Evolutionary conservation across 2,113 vertebrate species (phyloP).

Genomic region (Corydoras maculifer): DNA sequence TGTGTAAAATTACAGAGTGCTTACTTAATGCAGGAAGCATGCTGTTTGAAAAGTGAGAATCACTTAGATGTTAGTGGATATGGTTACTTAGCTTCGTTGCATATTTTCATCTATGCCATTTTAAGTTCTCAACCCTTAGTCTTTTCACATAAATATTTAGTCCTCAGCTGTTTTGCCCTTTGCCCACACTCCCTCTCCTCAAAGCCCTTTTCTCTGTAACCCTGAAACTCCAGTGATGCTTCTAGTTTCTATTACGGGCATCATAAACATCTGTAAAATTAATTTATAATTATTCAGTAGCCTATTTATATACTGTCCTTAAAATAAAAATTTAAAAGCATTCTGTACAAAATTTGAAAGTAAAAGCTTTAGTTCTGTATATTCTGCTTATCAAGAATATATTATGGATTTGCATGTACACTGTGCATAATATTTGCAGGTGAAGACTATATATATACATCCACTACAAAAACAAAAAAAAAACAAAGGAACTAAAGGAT

Average conservation of each 20-base stretch:
- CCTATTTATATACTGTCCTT: background rate
- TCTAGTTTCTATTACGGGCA: background rate
- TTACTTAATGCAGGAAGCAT: too few relatives aligned
- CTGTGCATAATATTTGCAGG: too few relatives aligned
- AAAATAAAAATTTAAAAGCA: background rate
- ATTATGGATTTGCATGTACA: too few relatives aligned
- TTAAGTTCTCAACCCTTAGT: background rate
- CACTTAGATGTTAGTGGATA: background rate
- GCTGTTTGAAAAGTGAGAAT: too few relatives aligned
- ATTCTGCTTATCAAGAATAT: too few relatives aligned
- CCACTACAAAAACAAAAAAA: too few relatives aligned
- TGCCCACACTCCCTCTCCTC: slow-evolving; percentile 4
- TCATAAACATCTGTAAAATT: background rate
- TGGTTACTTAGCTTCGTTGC: background rate
- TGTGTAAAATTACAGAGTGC: background rate
- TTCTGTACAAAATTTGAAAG: too few relatives aligned
- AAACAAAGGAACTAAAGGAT: too few relatives aligned
- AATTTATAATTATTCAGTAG: background rate
- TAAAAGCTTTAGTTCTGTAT: too few relatives aligned
- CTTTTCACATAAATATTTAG: background rate
- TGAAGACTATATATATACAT: too few relatives aligned
- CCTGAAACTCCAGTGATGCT: background rate
- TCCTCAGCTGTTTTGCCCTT: background rate
- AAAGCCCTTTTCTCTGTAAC: slow-evolving; percentile 2
- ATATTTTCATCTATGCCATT: background rate